phyloP scores from a whole-genome alignment of 2,113 vertebrate genomes.

The Todiramphus saurophagus region DNA sequence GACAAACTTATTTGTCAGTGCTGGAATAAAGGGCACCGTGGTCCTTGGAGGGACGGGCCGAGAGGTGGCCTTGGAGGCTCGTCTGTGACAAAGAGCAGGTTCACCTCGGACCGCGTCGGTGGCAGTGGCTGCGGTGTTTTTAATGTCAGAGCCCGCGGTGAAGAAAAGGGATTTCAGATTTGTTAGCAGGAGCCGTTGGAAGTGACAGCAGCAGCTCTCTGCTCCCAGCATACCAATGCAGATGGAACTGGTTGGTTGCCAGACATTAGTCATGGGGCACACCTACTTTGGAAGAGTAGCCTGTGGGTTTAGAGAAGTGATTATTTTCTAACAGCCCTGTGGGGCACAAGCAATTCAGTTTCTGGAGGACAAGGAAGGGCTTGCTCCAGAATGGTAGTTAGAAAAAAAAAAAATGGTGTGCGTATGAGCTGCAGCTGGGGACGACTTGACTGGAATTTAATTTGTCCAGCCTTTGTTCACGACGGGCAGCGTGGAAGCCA shows the following conservation, averaged over 20 bases:
- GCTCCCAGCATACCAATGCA: neutral
- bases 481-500: neutral
- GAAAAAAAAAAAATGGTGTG: neutral
- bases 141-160: neutral
- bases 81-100: too few species aligned
- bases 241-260: neutral
- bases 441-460: neutral
- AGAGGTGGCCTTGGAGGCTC: neutral
- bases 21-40: accelerated
- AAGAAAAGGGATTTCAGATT: neutral
- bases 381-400: neutral
- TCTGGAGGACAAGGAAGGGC: neutral
- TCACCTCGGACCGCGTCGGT: accelerated
- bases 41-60: neutral
- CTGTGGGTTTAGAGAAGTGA: neutral
- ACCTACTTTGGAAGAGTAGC: neutral
- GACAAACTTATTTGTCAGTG: neutral
- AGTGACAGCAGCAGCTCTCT: neutral
- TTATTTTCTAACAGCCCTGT: neutral
- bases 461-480: neutral
- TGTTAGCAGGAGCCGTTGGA: neutral
- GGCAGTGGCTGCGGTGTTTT: accelerated
- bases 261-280: neutral
- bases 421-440: neutral
- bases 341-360: neutral